Percentiles rank a stretch among this genome's conserved stretches.
These are phyloP conservation scores for Chrysina gloriosa DNA, from an alignment of 2,888 invertebrate species.

Conservation along the genomic window DNA sequence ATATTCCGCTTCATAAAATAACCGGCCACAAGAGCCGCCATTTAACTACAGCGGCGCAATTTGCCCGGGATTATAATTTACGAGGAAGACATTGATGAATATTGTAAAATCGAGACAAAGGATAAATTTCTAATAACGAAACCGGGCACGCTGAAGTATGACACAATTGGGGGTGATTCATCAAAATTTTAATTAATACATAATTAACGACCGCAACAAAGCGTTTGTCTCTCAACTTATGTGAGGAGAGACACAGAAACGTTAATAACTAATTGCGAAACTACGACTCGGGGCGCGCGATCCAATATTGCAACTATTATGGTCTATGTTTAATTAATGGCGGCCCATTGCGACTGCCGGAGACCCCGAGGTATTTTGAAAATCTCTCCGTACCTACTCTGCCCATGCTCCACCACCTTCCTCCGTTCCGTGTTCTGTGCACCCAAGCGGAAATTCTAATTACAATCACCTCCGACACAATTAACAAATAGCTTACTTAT, in stretches of 20 bases:
- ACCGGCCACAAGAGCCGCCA: conserved; percentile 55
- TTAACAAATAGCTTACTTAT: not conserved
- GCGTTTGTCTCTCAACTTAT: conserved; percentile 58
- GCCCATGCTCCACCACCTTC: not conserved
- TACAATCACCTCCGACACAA: not conserved
- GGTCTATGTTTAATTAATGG: conserved; percentile 42
- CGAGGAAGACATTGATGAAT: conserved; percentile 56
- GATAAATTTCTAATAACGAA: conserved; percentile 61
- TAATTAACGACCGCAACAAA: conserved; percentile 63
- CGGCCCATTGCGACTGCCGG: conserved; percentile 35
- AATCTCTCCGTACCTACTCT: conserved; percentile 8
- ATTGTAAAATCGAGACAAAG: conserved; percentile 59
- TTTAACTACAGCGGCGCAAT: conserved; percentile 53
- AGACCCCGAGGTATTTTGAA: conserved; percentile 31
- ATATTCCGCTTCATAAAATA: conserved; percentile 61
- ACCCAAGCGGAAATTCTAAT: conserved; percentile 10
- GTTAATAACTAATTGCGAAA: conserved; percentile 50
- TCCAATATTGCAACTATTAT: conserved; percentile 45
- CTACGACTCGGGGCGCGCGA: conserved; percentile 41
- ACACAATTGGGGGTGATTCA: conserved; percentile 62
- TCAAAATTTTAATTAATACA: conserved; percentile 64
- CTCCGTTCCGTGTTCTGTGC: not conserved
- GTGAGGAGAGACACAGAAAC: conserved; percentile 48
- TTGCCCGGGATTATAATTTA: conserved; percentile 55
- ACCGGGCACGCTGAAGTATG: conserved; percentile 54